Percentiles rank a stretch among this genome's conserved stretches.
Conservation (phyloP, 2,888 invertebrate genomes). For the Apotomis turbidana region DNA sequence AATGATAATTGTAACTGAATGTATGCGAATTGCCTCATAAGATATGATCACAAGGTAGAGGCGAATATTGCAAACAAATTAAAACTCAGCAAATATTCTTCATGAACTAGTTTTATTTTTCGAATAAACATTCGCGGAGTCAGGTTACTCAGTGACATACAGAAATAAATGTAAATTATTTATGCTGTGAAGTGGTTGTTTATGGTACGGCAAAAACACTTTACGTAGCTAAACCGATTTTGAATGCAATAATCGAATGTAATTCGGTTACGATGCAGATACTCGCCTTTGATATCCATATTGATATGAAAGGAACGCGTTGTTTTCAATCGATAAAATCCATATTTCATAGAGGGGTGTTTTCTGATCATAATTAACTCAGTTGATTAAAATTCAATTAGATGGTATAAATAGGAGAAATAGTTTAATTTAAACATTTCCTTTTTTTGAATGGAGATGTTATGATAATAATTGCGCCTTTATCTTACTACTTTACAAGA, state of each 20-base stretch:
- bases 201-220: not conserved
- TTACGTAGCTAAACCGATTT: not conserved
- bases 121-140: conserved; percentile 8
- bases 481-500: too few species aligned
- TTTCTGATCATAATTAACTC: too few species aligned
- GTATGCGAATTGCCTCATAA: conserved; percentile 35
- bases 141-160: not conserved
- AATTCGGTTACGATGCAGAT: conserved; percentile 13
- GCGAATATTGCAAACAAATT: conserved; percentile 32
- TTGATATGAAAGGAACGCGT: not conserved
- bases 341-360: too few species aligned
- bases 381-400: too few species aligned
- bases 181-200: not conserved
- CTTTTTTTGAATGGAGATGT: too few species aligned
- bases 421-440: too few species aligned
- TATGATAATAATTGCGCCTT: too few species aligned
- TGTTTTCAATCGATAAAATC: not conserved
- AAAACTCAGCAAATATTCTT: conserved; percentile 24
- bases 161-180: not conserved
- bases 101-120: conserved; percentile 29
- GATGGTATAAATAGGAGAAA: too few species aligned
- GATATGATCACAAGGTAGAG: conserved; percentile 27
- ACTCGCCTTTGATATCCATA: not conserved
- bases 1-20: conserved; percentile 36
- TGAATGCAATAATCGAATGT: conserved; percentile 8